Evolutionary conservation across 2,113 vertebrate species (phyloP), one percentile per base, ranked within the genome.

Genomic region (Salvator merianae): DNA sequence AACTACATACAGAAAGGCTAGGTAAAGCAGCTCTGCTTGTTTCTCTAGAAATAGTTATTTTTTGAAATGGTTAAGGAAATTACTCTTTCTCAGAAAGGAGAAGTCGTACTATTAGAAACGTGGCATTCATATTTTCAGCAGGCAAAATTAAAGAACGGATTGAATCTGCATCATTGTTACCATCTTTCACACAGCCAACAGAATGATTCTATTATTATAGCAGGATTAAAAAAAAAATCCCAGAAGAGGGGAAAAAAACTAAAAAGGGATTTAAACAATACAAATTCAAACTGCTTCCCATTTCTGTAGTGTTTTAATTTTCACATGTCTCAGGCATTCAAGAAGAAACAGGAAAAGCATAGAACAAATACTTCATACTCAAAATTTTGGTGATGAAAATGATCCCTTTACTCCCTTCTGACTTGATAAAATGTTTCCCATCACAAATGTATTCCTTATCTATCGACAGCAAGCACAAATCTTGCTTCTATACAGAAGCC

Each of bases 71-170:
- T 84, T 76, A 28, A 82, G 77, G 3, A 47, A 65, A 73, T 84
- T 16, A 0, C 34, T 73, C 40, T 24, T 30, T 53, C 8, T 12
- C 70, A 59, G 26, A 70, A 85, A 75, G 77, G 86, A 84, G 79
- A 71, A 62, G 79, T 4, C 0, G 26, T 47, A 50, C 62, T 62
- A 90, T 75, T 50, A 40, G 8, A 68, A n/a, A 59, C 4, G 20
- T 47, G 53, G 47, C 74, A 84, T 87, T 90, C 47, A 83, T 34
- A 87, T 86, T 87, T 65, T 84, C 87, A 92, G 7, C 18, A 84
- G 75, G 75, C 55, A 78, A 84, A 84, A 84, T 70, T 84, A 78
- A 84, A 62, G 34, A 78, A 70, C 43, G 40, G 36, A 81, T 26
- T 43, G 75, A 34, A 76, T 32, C 7, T 55, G 16, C 1, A 6